Evolutionary conservation across 2,797 vertebrate genomes (phyloP), one percentile per base, ranked within the genome.

Genomic region (Enteromius unitaeniatus): DNA sequence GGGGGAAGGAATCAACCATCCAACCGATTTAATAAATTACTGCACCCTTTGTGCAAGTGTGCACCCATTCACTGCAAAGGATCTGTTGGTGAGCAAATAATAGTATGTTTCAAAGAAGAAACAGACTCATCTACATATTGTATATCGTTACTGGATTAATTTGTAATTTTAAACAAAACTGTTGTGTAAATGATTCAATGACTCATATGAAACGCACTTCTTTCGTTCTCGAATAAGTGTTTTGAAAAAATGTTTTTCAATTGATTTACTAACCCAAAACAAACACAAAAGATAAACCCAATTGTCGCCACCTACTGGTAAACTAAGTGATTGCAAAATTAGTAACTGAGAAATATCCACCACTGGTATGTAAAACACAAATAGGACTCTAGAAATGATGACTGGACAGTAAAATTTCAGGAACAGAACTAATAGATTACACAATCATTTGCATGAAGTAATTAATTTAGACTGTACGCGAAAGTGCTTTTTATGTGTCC

Each of bases 1-100:
- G n/a, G 23, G 67, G 53, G 58, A 31, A 15, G 51, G 78, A 74
- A 68, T 78, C 42, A 87, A 65, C 42, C 26, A 15, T 86, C 49
- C 75, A 53, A 67, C 23, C 31, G n/a, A 14, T 23, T 65, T 21
- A 21, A 47, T 78, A 79, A 74, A 77, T 86, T 80, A 15, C n/a
- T 58, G 55, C 55, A 58, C 55, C 55, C 8, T 55, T 14, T 28
- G 13, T 28, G 26, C 13, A 28, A 15, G 23, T 62, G 23, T 62
- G 58, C 13, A 62, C 26, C 60, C 60, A 62, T 28, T 60, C 23
- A 60, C 23, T 60, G 58, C 58, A 60, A 5, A 60, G 23, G n/a
- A 60, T 60, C 58, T 23, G 26, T 2, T 60, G 58, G 4, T 14
- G 23, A 60, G 23, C 11, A 60, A 5, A 4, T 13, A 23, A 26